Evolutionary conservation across 1,140 invertebrate species (phyloP).

Genomic region (Antheraea mylitta): DNA sequence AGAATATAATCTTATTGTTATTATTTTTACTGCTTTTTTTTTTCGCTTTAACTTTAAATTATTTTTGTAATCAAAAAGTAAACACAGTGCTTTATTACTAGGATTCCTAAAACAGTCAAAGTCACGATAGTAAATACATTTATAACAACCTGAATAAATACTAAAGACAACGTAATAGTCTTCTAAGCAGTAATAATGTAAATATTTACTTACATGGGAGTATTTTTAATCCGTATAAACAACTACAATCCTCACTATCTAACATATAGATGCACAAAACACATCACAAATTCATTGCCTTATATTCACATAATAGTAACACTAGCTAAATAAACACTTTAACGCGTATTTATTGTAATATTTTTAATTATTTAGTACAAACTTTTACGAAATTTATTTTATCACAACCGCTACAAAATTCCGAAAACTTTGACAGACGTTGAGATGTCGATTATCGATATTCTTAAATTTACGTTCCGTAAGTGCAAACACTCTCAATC

Average conservation of each 20-base stretch:
- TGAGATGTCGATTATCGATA: slow-evolving; percentile 35
- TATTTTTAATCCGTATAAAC: slow-evolving; percentile 63
- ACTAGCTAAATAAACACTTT: slow-evolving; percentile 39
- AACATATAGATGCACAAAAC: slow-evolving; percentile 52
- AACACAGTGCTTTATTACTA: neutral
- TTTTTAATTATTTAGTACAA: slow-evolving; percentile 22
- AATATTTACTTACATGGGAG: slow-evolving; percentile 72
- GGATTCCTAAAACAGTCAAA: neutral
- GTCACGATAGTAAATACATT: neutral
- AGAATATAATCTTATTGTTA: too few species aligned
- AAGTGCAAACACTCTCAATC: slow-evolving; percentile 29
- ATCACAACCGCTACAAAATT: slow-evolving; percentile 41
- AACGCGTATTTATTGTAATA: slow-evolving; percentile 36
- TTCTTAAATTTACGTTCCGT: slow-evolving; percentile 27
- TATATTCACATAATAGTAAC: slow-evolving; percentile 51
- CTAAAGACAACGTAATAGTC: neutral
- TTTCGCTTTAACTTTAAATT: neutral
- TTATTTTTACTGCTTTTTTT: too few species aligned
- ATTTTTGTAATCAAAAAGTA: neutral
- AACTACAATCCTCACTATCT: slow-evolving; percentile 46
- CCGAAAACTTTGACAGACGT: slow-evolving; percentile 52
- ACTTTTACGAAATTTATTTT: slow-evolving; percentile 38
- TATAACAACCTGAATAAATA: neutral
- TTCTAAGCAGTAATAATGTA: slow-evolving; percentile 28
- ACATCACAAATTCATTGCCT: slow-evolving; percentile 58